Evolutionary conservation across 1,140 invertebrate species (phyloP).

Genomic region (Neodiprion fabricii): DNA sequence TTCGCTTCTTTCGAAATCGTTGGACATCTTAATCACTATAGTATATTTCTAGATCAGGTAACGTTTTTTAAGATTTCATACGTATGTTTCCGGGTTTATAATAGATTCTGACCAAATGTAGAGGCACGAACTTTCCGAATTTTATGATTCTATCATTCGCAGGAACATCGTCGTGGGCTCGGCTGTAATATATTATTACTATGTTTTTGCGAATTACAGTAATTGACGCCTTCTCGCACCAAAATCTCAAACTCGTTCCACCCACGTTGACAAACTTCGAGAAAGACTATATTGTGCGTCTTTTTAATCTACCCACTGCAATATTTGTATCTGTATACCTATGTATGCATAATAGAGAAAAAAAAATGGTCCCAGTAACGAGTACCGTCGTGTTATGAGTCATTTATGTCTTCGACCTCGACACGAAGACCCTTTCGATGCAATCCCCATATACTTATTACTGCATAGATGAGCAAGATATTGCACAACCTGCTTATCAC

Average conservation of each 20-base stretch:
- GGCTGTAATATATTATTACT: background rate
- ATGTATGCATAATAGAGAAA: no score
- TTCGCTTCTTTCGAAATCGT: no score
- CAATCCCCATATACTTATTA: background rate
- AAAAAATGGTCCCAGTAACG: background rate
- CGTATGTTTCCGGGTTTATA: no score
- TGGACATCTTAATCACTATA: no score
- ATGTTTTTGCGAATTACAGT: background rate
- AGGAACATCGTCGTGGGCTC: background rate
- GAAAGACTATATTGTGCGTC: background rate
- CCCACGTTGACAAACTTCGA: slow-evolving; percentile 1
- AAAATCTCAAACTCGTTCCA: slow-evolving; percentile 2
- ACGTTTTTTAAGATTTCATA: no score
- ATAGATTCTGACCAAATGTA: no score
- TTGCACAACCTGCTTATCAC: background rate
- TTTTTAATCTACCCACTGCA: background rate
- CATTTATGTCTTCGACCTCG: background rate
- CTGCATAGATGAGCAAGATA: background rate
- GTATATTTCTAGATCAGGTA: no score
- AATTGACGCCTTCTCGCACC: background rate
- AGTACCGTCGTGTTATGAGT: background rate
- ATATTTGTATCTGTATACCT: no score
- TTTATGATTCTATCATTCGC: background rate
- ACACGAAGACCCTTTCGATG: background rate
- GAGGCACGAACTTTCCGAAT: background rate